Evolutionary conservation across 2,888 invertebrate genomes (phyloP), one percentile per base, ranked within the genome.

Genomic region (Drosophila algonquin): DNA sequence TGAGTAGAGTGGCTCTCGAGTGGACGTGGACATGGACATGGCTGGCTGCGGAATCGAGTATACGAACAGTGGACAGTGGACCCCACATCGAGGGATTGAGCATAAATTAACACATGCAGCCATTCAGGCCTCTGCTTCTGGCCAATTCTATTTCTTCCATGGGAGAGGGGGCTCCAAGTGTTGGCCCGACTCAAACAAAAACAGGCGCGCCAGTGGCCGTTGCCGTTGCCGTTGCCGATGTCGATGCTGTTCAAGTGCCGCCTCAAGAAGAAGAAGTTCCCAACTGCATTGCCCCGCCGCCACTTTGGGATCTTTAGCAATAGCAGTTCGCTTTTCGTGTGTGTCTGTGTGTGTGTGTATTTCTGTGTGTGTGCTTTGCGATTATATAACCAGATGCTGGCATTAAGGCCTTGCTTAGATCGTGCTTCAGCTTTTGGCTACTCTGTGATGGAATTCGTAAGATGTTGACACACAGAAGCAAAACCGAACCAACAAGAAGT

Each of bases 81-180:
- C 30, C 45, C 50, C 27, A 65, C 58, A 47, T 70, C 63, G 71
- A 58, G 72, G 81, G 73, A 81, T 81, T 68, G 72, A 77, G 61
- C 83, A 71, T 69, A 76, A 85, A 81, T 81, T 85, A 81, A 81
- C 85, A 81, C 82, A 84, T 84, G 78, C 85, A 77, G 59, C 67
- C 67, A 51, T 61, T 63, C 61, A 59, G 68, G 63, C 63, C 71
- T 63, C 63, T 57, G 67, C 75, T 50, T 69, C 51, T 76, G 52
- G 58, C 63, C 76, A 78, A 81, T 81, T 84, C 81, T 81, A 65
- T 64, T 51, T 62, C 44, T 53, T 32, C 46, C 46, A 24, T 48
- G 24, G 40, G 59, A 47, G 35, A 9, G 5, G 18, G n/a, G 12
- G 3, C 3, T 21, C 52, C 18, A 53, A 55, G 56, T 80, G 63